A percentile compares a stretch with the other conserved stretches of the same genome.
Conservation (phyloP, 2,888 invertebrate species). For the Ferdinandea cuprea region DNA sequence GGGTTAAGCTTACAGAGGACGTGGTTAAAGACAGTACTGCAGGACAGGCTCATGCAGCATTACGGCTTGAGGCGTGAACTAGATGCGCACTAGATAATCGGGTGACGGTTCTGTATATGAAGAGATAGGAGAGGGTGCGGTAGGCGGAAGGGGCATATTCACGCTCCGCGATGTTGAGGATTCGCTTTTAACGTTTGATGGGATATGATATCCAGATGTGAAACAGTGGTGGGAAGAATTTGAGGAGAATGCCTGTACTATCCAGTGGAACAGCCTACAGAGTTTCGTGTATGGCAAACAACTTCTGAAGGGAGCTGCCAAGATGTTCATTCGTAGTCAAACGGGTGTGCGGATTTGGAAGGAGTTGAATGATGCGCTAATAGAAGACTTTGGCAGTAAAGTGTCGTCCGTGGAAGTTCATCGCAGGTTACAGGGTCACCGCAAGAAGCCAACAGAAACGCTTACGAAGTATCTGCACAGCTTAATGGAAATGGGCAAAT, state of each 20-base stretch:
- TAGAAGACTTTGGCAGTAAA: constrained; percentile 14
- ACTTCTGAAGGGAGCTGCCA: constrained; percentile 13
- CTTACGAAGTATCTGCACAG: constrained; percentile 41
- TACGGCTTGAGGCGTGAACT: too few species aligned
- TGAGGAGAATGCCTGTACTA: constrained; percentile 13
- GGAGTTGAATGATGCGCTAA: not conserved
- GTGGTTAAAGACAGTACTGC: too few species aligned
- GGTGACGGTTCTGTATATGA: too few species aligned
- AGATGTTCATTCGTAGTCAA: constrained; percentile 18
- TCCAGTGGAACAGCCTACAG: constrained; percentile 17
- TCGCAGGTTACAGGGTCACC: constrained; percentile 32
- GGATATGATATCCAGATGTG: too few species aligned
- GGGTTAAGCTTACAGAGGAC: too few species aligned
- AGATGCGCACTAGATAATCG: too few species aligned
- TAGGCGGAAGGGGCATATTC: too few species aligned
- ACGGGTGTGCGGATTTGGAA: constrained; percentile 10
- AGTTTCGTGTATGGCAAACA: constrained; percentile 20
- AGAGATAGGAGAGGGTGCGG: too few species aligned
- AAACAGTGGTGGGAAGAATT: constrained; percentile 22
- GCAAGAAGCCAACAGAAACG: constrained; percentile 44
- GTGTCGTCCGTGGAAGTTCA: constrained; percentile 47
- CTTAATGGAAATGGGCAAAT: constrained; percentile 46
- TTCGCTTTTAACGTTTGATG: too few species aligned
- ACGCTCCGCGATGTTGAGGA: too few species aligned
- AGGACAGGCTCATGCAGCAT: too few species aligned